Base-by-base conservation (phyloP, 2,797 vertebrate genomes). In the Chrysocyon brachyurus region DNA sequence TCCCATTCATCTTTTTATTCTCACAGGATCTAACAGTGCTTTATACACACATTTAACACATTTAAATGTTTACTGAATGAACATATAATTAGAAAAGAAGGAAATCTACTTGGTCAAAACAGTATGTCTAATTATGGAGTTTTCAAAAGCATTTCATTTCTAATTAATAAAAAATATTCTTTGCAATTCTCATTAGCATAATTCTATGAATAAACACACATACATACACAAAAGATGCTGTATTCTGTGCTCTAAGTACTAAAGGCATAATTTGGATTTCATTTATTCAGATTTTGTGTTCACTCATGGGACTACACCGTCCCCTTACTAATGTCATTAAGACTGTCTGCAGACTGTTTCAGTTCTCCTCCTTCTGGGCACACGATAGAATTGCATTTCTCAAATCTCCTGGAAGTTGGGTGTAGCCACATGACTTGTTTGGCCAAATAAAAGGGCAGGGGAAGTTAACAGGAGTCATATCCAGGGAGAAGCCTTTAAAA, bases 81-180 rank as follows among this genome's bases (percentile, higher is more conserved):
- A 87, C 87, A 91, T 77, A 49, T 81, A 96, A 95, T 86, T 96
- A 21, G 92, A 95, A 97, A 97, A 94, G 61, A 94, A 96, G 52
- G 57, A 92, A 96, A 97, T 94, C 72, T 54, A 97, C 28, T 83
- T 88, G 86, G 68, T 89, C 78, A 88, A 97, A 96, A 95, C 19
- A 96, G 75, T 93, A 86, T 49, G 72, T 81, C 68, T 96, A 95
- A 96, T 92, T 97, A 40, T 91, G 10, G 63, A 75, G 52, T 90
- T 94, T 97, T 95, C 54, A 86, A 94, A 75, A 97, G 68, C 33
- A 72, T 66, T 96, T 97, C 83, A 93, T 68, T 95, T 97, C 92
- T 70, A 98, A 94, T 94, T 93, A 92, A 95, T 86, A 93, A 97
- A 96, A 89, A n/a, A 93, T 83, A 77, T 68, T 96, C 54, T 96